A percentile compares a stretch with the other conserved stretches of the same genome.
These are phyloP conservation scores for Amblyraja radiata DNA, from an alignment of 2,797 vertebrate genomes.

Conservation along the genomic window DNA sequence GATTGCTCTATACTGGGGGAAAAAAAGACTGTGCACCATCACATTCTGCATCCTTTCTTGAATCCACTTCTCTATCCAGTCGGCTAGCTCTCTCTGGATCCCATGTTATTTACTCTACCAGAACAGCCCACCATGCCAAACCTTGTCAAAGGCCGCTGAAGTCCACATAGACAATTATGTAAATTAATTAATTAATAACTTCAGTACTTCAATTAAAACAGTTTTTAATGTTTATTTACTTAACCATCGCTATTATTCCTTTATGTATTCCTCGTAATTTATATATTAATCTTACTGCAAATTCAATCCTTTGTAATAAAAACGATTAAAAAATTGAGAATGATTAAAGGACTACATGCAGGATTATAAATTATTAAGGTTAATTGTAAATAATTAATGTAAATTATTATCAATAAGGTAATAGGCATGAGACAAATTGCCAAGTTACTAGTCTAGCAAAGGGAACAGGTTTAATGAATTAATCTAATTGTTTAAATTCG, in stretches of 20 bases:
- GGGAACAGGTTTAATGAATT: neutral
- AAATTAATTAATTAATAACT: neutral
- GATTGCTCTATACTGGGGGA: no score
- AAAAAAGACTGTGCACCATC: no score
- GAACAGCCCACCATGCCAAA: no score
- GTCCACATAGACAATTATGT: neutral
- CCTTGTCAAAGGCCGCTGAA: no score
- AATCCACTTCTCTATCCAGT: no score
- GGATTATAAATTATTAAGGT: neutral
- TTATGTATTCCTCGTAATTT: neutral
- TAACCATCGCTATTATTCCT: neutral
- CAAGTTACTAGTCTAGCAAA: neutral
- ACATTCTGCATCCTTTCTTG: no score
- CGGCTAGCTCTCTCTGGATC: no score
- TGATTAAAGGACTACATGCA: neutral
- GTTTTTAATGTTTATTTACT: neutral
- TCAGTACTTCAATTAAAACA: neutral
- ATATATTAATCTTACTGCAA: neutral
- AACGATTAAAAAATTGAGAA: neutral
- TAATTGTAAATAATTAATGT: neutral
- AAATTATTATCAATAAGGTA: neutral
- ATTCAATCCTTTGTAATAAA: neutral
- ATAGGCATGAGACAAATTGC: neutral
- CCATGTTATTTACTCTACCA: no score
- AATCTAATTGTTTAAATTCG: neutral